Conservation (phyloP, 2,113 vertebrate genomes). For the Zeus faber region DNA sequence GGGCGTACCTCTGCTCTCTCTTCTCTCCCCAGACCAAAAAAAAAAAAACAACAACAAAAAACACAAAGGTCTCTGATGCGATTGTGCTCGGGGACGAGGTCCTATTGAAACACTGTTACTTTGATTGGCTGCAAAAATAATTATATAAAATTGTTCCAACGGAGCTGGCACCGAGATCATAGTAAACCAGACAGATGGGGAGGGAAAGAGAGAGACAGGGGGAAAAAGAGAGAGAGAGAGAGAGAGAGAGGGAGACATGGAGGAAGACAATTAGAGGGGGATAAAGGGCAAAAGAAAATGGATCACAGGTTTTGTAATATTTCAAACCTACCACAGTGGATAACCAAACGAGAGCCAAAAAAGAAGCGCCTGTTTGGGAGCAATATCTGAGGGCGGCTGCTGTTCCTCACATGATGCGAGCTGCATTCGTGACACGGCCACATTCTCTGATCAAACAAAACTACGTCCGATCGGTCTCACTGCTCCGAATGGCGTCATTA, state of each 20-base stretch:
- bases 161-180: conserved; percentile 16
- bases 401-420: not conserved
- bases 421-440: not conserved
- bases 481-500: too few species aligned
- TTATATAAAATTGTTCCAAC: conserved; percentile 11
- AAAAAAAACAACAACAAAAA: too few species aligned
- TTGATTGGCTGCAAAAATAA: conserved; percentile 21
- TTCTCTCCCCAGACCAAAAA: too few species aligned
- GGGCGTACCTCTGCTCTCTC: too few species aligned
- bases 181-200: conserved; percentile 45
- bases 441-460: too few species aligned
- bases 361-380: too few species aligned
- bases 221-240: not conserved
- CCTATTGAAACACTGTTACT: conserved; percentile 29
- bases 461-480: too few species aligned
- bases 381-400: not conserved
- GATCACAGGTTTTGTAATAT: not conserved
- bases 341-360: too few species aligned
- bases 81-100: too few species aligned
- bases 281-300: not conserved
- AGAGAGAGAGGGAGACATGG: not conserved
- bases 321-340: too few species aligned
- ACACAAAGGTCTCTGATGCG: too few species aligned
- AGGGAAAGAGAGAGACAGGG: not conserved
- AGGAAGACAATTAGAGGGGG: not conserved